These are phyloP conservation scores for Ispidina picta DNA, from an alignment of 2,797 vertebrate genomes.

Conservation along the genomic window DNA sequence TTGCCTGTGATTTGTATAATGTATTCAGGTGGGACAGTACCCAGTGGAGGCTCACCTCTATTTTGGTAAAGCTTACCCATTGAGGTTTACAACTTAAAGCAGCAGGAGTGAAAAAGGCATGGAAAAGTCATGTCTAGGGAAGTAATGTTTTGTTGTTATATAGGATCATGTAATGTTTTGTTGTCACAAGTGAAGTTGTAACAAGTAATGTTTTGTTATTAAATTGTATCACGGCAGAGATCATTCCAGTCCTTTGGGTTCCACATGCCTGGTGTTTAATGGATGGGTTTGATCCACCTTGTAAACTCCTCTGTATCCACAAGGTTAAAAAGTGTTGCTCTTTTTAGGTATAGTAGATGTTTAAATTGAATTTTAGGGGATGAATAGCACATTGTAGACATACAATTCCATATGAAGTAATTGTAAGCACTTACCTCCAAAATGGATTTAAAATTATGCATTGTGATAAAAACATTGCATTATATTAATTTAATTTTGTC, in stretches of 20 bases:
- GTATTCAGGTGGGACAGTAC: not conserved
- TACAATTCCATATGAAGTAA: not conserved
- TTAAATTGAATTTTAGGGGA: not conserved
- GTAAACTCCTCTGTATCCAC: not conserved
- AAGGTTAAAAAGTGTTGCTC: not conserved
- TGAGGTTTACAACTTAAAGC: not conserved
- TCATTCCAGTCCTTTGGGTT: not conserved
- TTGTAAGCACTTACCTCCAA: not conserved
- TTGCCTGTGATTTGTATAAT: not conserved
- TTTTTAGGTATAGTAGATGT: not conserved
- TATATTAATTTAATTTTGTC: not conserved
- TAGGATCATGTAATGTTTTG: not conserved
- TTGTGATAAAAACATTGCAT: not conserved
- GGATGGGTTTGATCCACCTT: not conserved
- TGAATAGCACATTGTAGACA: not conserved
- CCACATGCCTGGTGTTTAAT: not conserved
- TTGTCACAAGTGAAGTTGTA: not conserved
- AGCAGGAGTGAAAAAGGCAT: not conserved
- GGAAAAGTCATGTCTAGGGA: not conserved
- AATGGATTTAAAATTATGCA: not conserved
- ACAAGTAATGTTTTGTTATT: not conserved
- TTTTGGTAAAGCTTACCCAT: not conserved
- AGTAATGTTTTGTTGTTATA: not conserved
- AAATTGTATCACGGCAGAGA: not conserved
- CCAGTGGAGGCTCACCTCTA: not conserved